Evolutionary conservation across 1,140 invertebrate genomes (phyloP).

Genomic region (Pogonognathellus flavescens): DNA sequence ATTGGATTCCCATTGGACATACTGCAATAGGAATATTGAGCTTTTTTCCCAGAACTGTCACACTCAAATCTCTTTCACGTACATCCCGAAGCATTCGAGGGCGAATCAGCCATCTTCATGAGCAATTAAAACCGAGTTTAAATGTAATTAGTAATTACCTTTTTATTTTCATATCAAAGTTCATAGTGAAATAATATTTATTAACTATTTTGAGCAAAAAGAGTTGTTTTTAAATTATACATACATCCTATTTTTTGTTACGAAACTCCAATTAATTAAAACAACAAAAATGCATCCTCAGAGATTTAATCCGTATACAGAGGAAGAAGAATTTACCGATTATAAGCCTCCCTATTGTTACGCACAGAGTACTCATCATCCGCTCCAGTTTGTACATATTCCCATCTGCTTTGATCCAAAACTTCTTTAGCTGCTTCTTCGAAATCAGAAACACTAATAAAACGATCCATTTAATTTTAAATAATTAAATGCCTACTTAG

Average conservation of each 20-base stretch:
- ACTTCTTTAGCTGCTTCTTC: constrained; percentile 79
- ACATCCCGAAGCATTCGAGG: constrained; percentile 87
- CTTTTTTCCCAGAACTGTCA: constrained; percentile 78
- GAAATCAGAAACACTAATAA: constrained; percentile 85
- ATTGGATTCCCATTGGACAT: constrained; percentile 92
- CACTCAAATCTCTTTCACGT: constrained; percentile 75
- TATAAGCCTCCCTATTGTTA: constrained; percentile 66
- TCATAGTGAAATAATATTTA: no score
- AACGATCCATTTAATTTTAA: constrained; percentile 58
- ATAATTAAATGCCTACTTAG: no score
- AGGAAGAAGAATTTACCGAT: not conserved
- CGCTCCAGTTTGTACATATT: constrained; percentile 92
- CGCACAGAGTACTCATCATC: constrained; percentile 83
- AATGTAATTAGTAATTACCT: no score
- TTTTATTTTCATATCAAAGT: no score
- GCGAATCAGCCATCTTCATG: constrained; percentile 79
- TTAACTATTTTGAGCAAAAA: no score
- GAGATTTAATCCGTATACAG: no score
- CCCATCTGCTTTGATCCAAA: constrained; percentile 79
- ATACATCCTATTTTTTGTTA: no score
- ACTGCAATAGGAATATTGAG: constrained; percentile 87
- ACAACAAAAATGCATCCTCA: no score
- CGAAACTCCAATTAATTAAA: no score
- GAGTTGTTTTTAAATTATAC: no score
- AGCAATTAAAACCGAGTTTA: not conserved